Percentiles rank a stretch among this genome's conserved stretches.
phyloP scores from a whole-genome alignment of 2,888 invertebrate species.

The Polydrusus pterygomalis region DNA sequence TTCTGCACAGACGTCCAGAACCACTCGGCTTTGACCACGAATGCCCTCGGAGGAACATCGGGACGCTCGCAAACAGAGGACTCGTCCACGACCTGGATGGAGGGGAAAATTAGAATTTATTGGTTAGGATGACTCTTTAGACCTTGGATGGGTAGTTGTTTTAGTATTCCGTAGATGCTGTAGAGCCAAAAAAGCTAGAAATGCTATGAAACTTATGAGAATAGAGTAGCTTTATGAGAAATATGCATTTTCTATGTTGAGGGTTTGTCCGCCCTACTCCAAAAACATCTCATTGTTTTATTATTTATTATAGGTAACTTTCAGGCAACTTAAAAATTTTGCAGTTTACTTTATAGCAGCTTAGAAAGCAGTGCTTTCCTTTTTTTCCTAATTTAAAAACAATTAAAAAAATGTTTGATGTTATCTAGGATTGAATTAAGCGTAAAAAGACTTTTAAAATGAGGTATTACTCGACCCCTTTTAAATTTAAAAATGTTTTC shows the following conservation, averaged over 20 bases:
- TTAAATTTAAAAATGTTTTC: too few relatives aligned
- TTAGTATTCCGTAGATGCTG: slow-evolving; percentile 5
- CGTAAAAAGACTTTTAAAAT: too few relatives aligned
- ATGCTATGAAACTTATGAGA: neutral
- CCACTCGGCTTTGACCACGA: slow-evolving; percentile 94
- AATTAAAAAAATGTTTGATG: too few relatives aligned
- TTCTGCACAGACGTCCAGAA: slow-evolving; percentile 99
- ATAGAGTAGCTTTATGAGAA: slow-evolving; percentile 7
- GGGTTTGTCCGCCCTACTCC: too few relatives aligned
- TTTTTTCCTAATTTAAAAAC: too few relatives aligned
- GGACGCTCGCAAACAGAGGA: slow-evolving; percentile 81
- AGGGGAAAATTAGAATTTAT: slow-evolving; percentile 56
- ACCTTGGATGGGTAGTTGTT: slow-evolving; percentile 7
- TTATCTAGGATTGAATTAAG: too few relatives aligned
- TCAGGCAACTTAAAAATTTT: too few relatives aligned
- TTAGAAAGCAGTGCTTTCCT: too few relatives aligned
- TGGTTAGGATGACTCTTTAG: slow-evolving; percentile 21
- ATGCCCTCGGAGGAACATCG: slow-evolving; percentile 77
- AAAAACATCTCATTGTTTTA: too few relatives aligned
- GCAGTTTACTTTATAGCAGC: too few relatives aligned
- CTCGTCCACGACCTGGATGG: slow-evolving; percentile 88
- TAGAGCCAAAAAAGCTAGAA: neutral
- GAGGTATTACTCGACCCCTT: too few relatives aligned
- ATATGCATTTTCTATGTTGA: slow-evolving; percentile 5
- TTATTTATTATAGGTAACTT: too few relatives aligned